Base-by-base conservation (phyloP, 2,113 vertebrate species). In the Capreolus pygargus region DNA sequence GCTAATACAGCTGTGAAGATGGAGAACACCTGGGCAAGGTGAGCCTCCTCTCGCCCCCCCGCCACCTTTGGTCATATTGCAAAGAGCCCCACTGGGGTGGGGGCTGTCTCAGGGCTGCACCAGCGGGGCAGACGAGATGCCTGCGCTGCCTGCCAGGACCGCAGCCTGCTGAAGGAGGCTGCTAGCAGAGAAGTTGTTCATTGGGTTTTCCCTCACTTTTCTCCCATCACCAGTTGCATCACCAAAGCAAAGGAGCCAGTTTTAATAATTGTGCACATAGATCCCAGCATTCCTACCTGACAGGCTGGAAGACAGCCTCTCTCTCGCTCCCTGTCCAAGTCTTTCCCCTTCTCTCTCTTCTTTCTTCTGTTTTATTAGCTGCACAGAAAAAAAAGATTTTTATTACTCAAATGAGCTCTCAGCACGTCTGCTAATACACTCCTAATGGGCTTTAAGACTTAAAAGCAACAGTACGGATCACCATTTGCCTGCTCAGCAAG, bases 381-480 rank as follows among this genome's bases (percentile, higher is more conserved):
- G 43, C 91, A 98, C 98, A 94, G 33, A 91, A 58, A 89, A 89
- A 98, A 98, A 98, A 98, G 97, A 98, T 98, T 98, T 98, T 99
- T 98, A 98, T 99, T 98, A 98, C 98, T 98, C 98, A 98, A 98
- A 98, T 97, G 98, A 99, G 98, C 98, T 99, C 98, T 98, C 98
- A 98, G 98, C 98, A 98, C 96, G 96, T 96, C 98, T 98, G 97
- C 98, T 99, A 99, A 99, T 99, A 98, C 97, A 98, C 97, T 98
- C 92, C 98, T 99, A 99, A 99, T 99, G 99, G 99, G 98, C 99
- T 99, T 98, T 97, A 98, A 98, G 99, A 97, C 98, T 99, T 98
- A 98, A 98, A 99, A 99, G 99, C 98, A 97, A 98, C 98, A 97
- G 94, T 98, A 98, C 86, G 97, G 93, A 99, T 99, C 98, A 99